Percentiles rank a stretch among this genome's conserved stretches.
These are phyloP conservation scores for Ceratothoa steindachneri DNA, from an alignment of 2,888 invertebrate genomes.

Conservation along the genomic window DNA sequence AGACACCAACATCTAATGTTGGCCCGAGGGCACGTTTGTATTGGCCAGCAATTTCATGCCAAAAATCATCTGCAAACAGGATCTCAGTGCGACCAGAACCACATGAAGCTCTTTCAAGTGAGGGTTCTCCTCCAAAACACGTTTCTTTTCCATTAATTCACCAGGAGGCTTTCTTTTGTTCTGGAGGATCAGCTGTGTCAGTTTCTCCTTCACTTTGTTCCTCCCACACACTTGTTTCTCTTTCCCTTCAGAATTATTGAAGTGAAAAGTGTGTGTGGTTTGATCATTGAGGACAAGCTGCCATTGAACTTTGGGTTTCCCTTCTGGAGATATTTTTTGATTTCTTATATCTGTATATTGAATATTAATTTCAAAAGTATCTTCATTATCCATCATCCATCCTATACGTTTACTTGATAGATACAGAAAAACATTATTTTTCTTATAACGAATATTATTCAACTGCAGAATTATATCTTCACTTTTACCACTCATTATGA, in stretches of 20 bases:
- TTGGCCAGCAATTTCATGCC: slow-evolving; percentile 76
- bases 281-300: slow-evolving; percentile 94
- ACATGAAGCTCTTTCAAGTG: slow-evolving; percentile 88
- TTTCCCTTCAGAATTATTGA: slow-evolving; percentile 79
- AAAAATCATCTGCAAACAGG: slow-evolving; percentile 94
- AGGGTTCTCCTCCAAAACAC: slow-evolving; percentile 83
- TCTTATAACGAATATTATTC: slow-evolving; percentile 87
- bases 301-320: slow-evolving; percentile 95
- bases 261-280: slow-evolving; percentile 93
- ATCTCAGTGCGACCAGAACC: slow-evolving; percentile 92
- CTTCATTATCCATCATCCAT: slow-evolving; percentile 85
- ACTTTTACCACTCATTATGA: slow-evolving; percentile 56
- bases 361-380: slow-evolving; percentile 87
- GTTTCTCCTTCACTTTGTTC: slow-evolving; percentile 65
- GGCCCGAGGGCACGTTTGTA: slow-evolving; percentile 58
- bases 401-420: slow-evolving; percentile 93
- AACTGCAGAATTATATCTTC: slow-evolving; percentile 94
- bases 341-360: slow-evolving; percentile 83
- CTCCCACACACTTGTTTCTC: slow-evolving; percentile 81
- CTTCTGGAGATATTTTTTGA: slow-evolving; percentile 65
- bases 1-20: slow-evolving; percentile 79
- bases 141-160: slow-evolving; percentile 47
- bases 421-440: slow-evolving; percentile 90
- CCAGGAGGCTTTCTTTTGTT: slow-evolving; percentile 42
- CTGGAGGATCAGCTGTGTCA: slow-evolving; percentile 38